These are phyloP conservation scores for Daktulosphaira vitifoliae DNA, from an alignment of 1,140 invertebrate genomes.

Conservation along the genomic window DNA sequence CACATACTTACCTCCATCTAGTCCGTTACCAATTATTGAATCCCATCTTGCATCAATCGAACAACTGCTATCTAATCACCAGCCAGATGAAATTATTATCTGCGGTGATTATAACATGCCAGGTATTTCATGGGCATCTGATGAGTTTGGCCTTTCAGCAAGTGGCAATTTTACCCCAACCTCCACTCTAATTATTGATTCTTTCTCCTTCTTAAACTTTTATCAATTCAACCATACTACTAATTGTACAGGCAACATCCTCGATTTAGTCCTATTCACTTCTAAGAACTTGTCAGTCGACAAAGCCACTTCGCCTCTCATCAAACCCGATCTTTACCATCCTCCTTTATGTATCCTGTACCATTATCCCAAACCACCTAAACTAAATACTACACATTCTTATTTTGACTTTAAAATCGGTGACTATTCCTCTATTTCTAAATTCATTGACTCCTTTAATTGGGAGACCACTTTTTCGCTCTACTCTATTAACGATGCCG, in stretches of 20 bases:
- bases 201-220: constrained; percentile 1
- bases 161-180: no score
- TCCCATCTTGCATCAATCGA: no score
- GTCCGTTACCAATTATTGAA: background rate
- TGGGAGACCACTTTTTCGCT: background rate
- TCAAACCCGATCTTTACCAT: background rate
- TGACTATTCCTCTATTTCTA: background rate
- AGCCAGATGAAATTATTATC: no score
- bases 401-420: background rate
- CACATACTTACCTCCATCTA: background rate
- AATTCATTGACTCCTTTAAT: background rate
- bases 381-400: background rate
- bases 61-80: no score
- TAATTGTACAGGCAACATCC: background rate
- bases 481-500: background rate
- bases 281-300: background rate
- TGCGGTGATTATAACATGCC: no score
- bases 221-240: background rate
- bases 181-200: background rate
- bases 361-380: background rate
- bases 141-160: no score
- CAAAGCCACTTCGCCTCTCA: background rate
- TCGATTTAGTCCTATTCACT: background rate
- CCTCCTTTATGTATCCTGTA: background rate
- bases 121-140: no score